A percentile compares a stretch with the other conserved stretches of the same genome.
phyloP scores from a whole-genome alignment of 23 tunicate genomes.

The Ascidia mentula region DNA sequence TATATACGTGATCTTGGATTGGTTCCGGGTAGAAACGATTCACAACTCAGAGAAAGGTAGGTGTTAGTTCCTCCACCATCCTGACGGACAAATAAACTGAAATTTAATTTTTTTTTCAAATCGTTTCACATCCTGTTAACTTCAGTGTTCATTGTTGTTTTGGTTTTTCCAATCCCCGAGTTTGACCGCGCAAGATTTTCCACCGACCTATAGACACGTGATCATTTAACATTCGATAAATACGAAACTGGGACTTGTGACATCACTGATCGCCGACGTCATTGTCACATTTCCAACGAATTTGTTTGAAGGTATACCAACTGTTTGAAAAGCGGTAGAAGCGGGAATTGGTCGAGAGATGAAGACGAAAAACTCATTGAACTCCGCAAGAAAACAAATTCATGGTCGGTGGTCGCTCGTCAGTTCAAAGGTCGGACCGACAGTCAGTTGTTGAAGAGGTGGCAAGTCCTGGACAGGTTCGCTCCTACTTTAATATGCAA shows the following conservation, averaged over 20 bases:
- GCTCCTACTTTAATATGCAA: no score
- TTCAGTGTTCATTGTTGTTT: no score
- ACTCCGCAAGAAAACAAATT: constrained; percentile 37
- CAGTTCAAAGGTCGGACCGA: constrained; percentile 50
- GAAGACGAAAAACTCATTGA: constrained; percentile 44
- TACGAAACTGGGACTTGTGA: no score
- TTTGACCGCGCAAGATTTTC: neutral
- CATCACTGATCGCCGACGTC: no score
- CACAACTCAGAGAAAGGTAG: constrained; percentile 85
- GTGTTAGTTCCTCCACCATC: no score
- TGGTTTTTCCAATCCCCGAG: neutral
- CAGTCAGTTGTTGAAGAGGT: constrained; percentile 55
- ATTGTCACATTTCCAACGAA: no score
- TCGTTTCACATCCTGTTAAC: no score
- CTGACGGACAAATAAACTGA: no score
- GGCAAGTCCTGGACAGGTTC: constrained; percentile 28
- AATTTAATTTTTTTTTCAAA: no score
- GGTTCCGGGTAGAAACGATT: constrained; percentile 67
- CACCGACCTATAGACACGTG: no score
- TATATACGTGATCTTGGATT: constrained; percentile 57
- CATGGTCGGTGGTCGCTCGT: constrained; percentile 62
- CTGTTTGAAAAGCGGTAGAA: constrained; percentile 18
- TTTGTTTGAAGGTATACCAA: constrained; percentile 62
- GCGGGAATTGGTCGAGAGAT: constrained; percentile 46
- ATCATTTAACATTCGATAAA: no score